Base-by-base conservation (phyloP, 2,888 invertebrate species). In the Napeogenes sylphis region DNA sequence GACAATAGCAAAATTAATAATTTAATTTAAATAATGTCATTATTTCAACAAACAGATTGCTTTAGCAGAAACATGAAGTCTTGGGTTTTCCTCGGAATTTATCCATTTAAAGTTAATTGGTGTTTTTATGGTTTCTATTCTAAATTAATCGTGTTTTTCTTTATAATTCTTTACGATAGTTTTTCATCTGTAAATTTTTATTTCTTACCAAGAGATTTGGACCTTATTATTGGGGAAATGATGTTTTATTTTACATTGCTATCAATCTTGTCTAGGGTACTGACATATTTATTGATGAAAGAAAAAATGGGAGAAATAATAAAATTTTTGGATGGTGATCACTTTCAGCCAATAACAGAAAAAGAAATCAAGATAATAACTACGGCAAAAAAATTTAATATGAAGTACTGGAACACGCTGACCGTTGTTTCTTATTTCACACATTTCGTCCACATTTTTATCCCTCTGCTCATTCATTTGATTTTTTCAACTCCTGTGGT, bases 181-280 rank as follows among this genome's bases (percentile, higher is more conserved):
- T 33, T 85, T 4, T 64, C 65, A 4, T 70, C 79, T 0, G 54
- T 81, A 6, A 85, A 83, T 70, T 80, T 84, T 56, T 80, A 66
- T 69, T 85, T 74, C 58, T 54, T 85, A 42, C 78, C 80, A 0
- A 73, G 66, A 61, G 65, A 78, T 45, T 60, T 86, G 45, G 83
- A 84, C 32, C 56, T 72, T 33, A 73, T 82, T 61, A 75, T 83
- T 13, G 81, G 79, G 58, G 80, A 83, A 70, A 64, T 82, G 73
- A 67, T 84, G 62, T 81, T 85, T 69, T 84, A 80, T 71, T 82
- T 83, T 38, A 81, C 78, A 0, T 75, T 76, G 60, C 4, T 83
- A 2, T 64, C 77, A 30, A 70, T 78, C 2, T 30, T 69, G 5
- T 79, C 79, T 2, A 86, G 84, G 76, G 77, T 74, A 5, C 42